Evolutionary conservation across 1,140 invertebrate species (phyloP).

Genomic region (Tetragonula clypearis): DNA sequence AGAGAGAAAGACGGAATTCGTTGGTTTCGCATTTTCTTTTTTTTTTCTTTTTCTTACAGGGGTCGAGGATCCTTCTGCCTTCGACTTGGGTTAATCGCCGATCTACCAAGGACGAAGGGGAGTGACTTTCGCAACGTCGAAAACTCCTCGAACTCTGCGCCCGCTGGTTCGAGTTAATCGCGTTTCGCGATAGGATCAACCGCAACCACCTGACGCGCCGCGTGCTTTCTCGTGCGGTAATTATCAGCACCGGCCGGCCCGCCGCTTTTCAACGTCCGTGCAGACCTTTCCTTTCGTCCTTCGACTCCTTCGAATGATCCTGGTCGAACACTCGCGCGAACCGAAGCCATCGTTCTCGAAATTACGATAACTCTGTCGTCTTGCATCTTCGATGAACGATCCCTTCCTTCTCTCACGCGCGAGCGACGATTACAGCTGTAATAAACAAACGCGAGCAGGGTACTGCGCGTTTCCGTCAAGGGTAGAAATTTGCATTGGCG

Average conservation of each 20-base stretch:
- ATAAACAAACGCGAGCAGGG: not conserved
- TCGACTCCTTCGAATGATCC: not conserved
- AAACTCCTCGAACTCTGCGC: conserved; percentile 17
- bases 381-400: not conserved
- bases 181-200: conserved; percentile 43
- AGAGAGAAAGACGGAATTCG: not conserved
- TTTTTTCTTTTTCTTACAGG: not conserved
- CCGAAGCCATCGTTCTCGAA: not conserved
- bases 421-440: not conserved
- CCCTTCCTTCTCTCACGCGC: not conserved
- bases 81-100: not conserved
- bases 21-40: not conserved
- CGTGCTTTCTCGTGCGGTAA: conserved; percentile 30
- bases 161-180: conserved; percentile 19
- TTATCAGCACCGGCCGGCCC: conserved; percentile 22
- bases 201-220: conserved; percentile 42
- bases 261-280: not conserved
- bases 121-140: not conserved
- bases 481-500: not conserved
- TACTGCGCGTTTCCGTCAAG: not conserved
- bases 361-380: not conserved
- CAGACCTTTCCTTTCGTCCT: not conserved
- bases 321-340: not conserved
- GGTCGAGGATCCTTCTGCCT: not conserved
- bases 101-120: conserved; percentile 10